phyloP scores from a whole-genome alignment of 2,888 invertebrate species.

The Cerastis rubricosa region DNA sequence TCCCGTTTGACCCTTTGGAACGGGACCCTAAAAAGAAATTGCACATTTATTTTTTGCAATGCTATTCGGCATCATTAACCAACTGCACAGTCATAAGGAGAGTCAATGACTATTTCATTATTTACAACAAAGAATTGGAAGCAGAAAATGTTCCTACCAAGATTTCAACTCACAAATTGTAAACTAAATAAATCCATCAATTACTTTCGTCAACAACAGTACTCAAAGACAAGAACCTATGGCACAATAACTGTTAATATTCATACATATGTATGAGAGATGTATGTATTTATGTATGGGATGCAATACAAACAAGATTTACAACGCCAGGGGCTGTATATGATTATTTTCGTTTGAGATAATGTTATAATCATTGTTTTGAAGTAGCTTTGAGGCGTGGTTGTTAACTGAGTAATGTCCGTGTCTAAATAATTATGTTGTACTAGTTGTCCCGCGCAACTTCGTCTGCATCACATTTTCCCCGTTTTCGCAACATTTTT shows the following conservation, averaged over 20 bases:
- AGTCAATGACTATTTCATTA: not conserved
- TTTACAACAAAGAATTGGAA: not conserved
- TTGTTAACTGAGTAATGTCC: not conserved
- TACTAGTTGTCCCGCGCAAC: no score
- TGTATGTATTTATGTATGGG: slow-evolving; percentile 31
- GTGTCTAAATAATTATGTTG: not conserved
- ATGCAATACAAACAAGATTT: slow-evolving; percentile 28
- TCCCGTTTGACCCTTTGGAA: no score
- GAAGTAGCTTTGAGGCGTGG: slow-evolving; percentile 29
- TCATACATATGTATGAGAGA: slow-evolving; percentile 45
- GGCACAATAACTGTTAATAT: slow-evolving; percentile 29
- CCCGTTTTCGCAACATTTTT: no score
- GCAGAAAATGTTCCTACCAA: not conserved
- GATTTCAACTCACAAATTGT: not conserved
- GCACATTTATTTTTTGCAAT: not conserved
- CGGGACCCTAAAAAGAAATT: no score
- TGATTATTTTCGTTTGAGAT: slow-evolving; percentile 21
- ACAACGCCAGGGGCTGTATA: slow-evolving; percentile 21
- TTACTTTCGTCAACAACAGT: slow-evolving; percentile 14
- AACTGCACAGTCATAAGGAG: not conserved
- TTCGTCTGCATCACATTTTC: no score
- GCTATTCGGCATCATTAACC: not conserved
- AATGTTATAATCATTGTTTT: slow-evolving; percentile 25
- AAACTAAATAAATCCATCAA: not conserved
- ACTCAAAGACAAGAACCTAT: slow-evolving; percentile 11